Base-by-base conservation (phyloP, 2,888 invertebrate species). In the Gymnosoma rotundatum region DNA sequence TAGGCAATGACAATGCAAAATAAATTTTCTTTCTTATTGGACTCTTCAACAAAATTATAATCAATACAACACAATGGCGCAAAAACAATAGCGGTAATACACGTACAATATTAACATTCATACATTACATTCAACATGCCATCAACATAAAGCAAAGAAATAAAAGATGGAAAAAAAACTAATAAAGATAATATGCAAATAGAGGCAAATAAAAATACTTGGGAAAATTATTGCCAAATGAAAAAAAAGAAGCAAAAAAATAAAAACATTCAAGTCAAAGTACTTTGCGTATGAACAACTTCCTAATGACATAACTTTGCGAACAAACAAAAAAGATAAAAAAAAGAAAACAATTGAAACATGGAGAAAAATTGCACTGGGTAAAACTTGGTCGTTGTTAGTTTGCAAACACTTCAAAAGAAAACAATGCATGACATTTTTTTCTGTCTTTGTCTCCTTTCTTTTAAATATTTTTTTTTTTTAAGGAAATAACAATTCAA, bases 201-300 rank as follows among this genome's bases (percentile, higher is more conserved):
- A 78, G 83, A 86, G 83, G 81, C 80, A 86, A 86, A 87, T 83
- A 79, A 52, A 60, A 85, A 87, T 83, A 74, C 7, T 76, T 70
- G 38, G 70, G 80, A 73, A 88, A 88, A 86, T 86, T 87, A 86
- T 83, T 76, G 86, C 85, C 89, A 89, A 89, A 89, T 89, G 87
- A 88, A 73, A 72, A 58, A 60, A 18, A 9, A 20, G 32, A 14
- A 14, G 50, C 60, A 67, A 66, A 36, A 21, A 61, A 20, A 32
- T 7, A 38, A 67, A 75, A 70, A 87, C 84, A 84, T 83, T 73
- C 85, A 88, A 88, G 86, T 87, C 86, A 82, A 87, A 88, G 84
- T 86, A 86, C 87, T 88, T 86, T 84, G 84, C 84, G 78, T 84
- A 84, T 78, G 84, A 84, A 84, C 81, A 81, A 84, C 84, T 84